phyloP scores from a whole-genome alignment of 2,888 invertebrate species.

The Spatulosminthurus flaviceps region DNA sequence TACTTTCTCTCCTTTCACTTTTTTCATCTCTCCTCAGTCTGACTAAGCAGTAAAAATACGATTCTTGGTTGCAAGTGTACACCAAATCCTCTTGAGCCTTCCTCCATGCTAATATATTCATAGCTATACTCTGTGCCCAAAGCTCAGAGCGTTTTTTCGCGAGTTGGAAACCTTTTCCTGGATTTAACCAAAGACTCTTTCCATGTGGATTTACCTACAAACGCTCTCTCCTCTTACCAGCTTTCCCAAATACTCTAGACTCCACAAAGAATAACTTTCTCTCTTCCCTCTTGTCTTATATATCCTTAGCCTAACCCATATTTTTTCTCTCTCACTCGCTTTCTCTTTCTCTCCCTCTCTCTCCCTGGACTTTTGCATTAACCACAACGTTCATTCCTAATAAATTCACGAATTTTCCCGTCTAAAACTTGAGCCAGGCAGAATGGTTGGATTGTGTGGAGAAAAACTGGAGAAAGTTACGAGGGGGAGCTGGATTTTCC shows the following conservation, averaged over 20 bases:
- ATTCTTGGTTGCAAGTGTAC: conserved; percentile 41
- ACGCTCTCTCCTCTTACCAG: not conserved
- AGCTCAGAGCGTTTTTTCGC: not conserved
- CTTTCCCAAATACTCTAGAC: too few relatives aligned
- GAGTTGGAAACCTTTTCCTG: not conserved
- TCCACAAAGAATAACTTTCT: not conserved
- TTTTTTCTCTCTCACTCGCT: conserved; percentile 6
- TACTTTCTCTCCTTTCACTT: not conserved
- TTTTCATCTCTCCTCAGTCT: too few relatives aligned
- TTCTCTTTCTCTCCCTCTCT: not conserved
- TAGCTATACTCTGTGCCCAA: conserved; percentile 30
- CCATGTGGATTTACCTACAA: conserved; percentile 39
- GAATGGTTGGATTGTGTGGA: not conserved
- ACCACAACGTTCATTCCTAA: not conserved
- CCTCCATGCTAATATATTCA: conserved; percentile 44
- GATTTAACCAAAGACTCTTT: conserved; percentile 26
- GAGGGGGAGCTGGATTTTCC: not conserved
- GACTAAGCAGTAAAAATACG: conserved; percentile 26
- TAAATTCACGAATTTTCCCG: not conserved
- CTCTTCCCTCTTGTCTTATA: not conserved
- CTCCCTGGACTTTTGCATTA: not conserved
- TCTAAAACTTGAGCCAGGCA: not conserved
- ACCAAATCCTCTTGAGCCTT: conserved; percentile 34
- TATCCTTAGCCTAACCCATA: too few relatives aligned
- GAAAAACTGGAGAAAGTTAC: not conserved